phyloP scores from a whole-genome alignment of 2,797 vertebrate genomes.

The Hydrolagus colliei region DNA sequence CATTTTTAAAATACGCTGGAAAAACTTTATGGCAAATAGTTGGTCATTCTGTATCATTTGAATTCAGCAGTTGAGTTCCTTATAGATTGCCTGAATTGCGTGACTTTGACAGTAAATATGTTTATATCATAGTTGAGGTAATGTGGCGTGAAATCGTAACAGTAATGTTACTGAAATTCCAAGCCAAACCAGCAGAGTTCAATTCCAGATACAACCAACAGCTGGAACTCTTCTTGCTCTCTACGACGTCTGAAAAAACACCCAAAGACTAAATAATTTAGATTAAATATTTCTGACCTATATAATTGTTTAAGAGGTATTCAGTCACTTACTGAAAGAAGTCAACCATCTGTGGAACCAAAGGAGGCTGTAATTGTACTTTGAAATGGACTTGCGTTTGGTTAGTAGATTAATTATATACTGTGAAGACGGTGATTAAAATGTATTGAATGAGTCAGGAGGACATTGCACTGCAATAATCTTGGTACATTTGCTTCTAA shows the following conservation, averaged over 20 bases:
- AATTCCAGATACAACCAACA: constrained; percentile 64
- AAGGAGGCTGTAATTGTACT: constrained; percentile 45
- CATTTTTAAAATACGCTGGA: neutral
- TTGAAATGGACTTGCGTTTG: neutral
- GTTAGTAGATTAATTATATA: constrained; percentile 15
- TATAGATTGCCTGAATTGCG: constrained; percentile 10
- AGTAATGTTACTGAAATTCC: constrained; percentile 42
- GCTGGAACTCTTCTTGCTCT: constrained; percentile 62
- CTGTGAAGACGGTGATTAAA: neutral
- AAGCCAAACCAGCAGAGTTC: constrained; percentile 52
- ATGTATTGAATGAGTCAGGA: neutral
- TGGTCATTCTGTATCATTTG: neutral
- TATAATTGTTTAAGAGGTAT: constrained; percentile 70
- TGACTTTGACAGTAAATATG: constrained; percentile 21
- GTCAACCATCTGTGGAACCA: constrained; percentile 72
- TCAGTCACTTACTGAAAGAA: constrained; percentile 67
- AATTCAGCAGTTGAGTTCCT: neutral
- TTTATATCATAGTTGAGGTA: constrained; percentile 7
- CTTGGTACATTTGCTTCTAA: neutral
- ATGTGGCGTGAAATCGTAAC: constrained; percentile 34
- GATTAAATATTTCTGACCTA: constrained; percentile 66
- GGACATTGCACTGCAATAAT: neutral
- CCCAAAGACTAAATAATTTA: constrained; percentile 73
- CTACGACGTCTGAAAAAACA: constrained; percentile 66
- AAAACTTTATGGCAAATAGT: neutral